Conservation (phyloP, 2,888 invertebrate genomes). For the Stenotaenia linearis region DNA sequence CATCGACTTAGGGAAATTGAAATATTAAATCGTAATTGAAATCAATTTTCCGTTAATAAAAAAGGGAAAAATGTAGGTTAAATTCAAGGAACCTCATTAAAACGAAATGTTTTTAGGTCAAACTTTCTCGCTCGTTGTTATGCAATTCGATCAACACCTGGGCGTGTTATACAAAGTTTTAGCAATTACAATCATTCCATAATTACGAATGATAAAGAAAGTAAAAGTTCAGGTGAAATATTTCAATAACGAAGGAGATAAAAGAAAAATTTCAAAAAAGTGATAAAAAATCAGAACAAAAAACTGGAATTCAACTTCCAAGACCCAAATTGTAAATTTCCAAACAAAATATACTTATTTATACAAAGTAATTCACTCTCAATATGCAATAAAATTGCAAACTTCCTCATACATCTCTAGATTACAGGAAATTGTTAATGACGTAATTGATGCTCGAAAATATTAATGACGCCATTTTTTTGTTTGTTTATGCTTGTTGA, state of each 20-base stretch:
- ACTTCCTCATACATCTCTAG: not conserved
- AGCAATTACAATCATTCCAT: not conserved
- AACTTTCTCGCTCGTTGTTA: not conserved
- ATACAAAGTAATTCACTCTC: not conserved
- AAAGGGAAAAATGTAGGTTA: not conserved
- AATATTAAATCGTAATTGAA: not conserved
- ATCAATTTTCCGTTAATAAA: not conserved
- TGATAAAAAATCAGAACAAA: too few relatives aligned
- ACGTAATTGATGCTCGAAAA: conserved; percentile 1
- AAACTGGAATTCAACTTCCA: too few relatives aligned
- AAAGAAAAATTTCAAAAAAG: too few relatives aligned
- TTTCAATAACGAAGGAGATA: too few relatives aligned
- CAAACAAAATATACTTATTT: too few relatives aligned
- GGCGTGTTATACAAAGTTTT: not conserved
- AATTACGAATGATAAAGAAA: not conserved
- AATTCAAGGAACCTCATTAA: not conserved
- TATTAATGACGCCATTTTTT: not conserved
- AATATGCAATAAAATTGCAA: not conserved
- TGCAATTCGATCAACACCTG: not conserved
- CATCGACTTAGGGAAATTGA: not conserved
- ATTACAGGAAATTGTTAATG: conserved; percentile 7
- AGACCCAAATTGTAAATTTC: too few relatives aligned
- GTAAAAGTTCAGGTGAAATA: not conserved
- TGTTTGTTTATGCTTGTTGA: too few relatives aligned
- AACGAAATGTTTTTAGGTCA: conserved; percentile 14